Percentiles rank a stretch among this genome's conserved stretches.
Evolutionary conservation across 2,797 vertebrate species (phyloP).

Genomic region (Mergus octosetaceus): DNA sequence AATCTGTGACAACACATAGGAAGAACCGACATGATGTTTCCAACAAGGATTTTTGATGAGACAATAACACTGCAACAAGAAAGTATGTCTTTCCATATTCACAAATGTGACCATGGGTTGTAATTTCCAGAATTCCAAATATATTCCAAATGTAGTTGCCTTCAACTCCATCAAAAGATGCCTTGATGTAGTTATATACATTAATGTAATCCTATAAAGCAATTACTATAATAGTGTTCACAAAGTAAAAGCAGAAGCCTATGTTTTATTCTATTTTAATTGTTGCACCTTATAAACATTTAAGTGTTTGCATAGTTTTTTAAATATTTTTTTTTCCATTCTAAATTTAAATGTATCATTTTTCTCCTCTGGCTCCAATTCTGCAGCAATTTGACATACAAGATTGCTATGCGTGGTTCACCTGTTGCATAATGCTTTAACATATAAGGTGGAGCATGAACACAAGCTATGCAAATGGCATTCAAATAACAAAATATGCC

Average conservation of each 20-base stretch:
- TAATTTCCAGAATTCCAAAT: neutral
- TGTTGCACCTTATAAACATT: neutral
- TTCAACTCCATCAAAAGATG: too few species aligned
- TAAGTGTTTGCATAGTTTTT: neutral
- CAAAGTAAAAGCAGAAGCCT: neutral
- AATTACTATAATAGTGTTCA: neutral
- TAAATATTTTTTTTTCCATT: neutral
- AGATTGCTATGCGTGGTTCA: neutral
- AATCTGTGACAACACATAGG: neutral
- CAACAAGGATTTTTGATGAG: neutral
- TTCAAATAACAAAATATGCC: neutral
- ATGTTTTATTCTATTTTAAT: neutral
- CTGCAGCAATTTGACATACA: neutral
- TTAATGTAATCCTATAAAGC: neutral
- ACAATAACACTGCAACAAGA: neutral
- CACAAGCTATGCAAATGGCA: neutral
- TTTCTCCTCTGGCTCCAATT: neutral
- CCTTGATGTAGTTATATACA: neutral
- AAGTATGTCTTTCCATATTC: neutral
- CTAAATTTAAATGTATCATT: neutral
- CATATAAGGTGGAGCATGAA: neutral
- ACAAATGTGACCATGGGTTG: neutral
- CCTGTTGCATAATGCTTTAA: neutral
- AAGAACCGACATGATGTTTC: neutral
- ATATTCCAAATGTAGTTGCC: too few species aligned